A percentile compares a stretch with the other conserved stretches of the same genome.
Evolutionary conservation across 2,113 vertebrate genomes (phyloP).

Genomic region (Tiliqua scincoides): DNA sequence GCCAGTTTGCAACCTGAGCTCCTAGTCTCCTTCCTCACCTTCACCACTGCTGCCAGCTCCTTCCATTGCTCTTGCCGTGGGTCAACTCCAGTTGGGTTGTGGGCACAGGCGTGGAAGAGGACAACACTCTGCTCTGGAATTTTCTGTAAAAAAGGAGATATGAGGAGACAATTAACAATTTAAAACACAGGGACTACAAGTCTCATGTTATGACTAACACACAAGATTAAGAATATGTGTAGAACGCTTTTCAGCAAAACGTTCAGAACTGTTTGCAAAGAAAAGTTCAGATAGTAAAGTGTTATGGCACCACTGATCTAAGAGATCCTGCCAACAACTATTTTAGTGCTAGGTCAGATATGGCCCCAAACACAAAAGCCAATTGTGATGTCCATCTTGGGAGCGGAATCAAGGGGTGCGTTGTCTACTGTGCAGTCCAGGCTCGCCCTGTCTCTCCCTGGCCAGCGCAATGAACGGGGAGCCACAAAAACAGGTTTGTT

Average conservation of each 20-base stretch:
- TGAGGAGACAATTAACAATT: no score
- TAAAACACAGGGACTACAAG: neutral
- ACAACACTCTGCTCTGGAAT: conserved; percentile 93
- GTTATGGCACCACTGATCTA: neutral
- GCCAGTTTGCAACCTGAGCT: no score
- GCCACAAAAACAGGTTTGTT: no score
- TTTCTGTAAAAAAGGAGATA: conserved; percentile 81
- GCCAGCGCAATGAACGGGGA: no score
- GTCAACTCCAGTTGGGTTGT: conserved; percentile 98
- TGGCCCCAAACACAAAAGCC: no score
- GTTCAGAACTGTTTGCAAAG: no score
- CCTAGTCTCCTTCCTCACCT: conserved; percentile 76
- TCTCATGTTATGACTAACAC: neutral
- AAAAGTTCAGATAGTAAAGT: no score
- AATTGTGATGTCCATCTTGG: no score
- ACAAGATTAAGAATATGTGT: neutral
- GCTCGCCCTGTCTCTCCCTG: no score
- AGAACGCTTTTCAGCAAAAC: no score
- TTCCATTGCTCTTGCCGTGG: conserved; percentile 95
- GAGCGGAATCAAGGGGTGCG: no score
- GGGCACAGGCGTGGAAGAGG: conserved; percentile 93
- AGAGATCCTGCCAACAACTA: neutral
- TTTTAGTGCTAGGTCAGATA: neutral
- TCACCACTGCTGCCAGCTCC: conserved; percentile 85
- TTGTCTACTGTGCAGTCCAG: no score